Evolutionary conservation across 2,797 vertebrate genomes (phyloP), one percentile per base, ranked within the genome.

Genomic region (Coranthus polyacanthus): DNA sequence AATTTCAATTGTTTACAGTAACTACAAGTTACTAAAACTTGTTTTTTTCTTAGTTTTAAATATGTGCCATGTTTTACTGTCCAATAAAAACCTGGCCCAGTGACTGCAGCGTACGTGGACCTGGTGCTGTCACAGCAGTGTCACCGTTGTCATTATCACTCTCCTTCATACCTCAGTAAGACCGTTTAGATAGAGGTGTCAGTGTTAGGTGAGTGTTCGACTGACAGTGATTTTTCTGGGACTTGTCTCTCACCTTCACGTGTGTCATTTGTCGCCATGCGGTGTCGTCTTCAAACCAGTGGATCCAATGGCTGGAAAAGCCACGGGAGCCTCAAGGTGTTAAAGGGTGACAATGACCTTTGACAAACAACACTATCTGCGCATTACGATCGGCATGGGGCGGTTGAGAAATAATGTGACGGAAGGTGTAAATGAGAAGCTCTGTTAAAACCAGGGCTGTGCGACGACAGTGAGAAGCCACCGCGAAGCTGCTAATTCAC

Each of bases 371-470:
- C 59, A 36, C 75, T 62, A 75, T 72, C 70, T 66, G 82, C 80
- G 73, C 70, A 45, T 79, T 71, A 70, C 38, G 10, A 70, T 68
- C 79, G 44, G 55, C 46, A 4, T 7, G 6, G 70, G 50, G 64
- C 38, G 15, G 68, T 32, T 64, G 76, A 74, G 76, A 59, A 56
- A 21, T 56, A 56, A 68, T 75, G 80, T 67, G 77, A 82, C 62
- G 58, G 68, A 51, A 83, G 77, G 86, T 81, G 89, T 67, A 71
- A 86, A 89, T 82, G 76, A 81, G 76, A 81, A 39, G 52, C 45
- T 37, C 67, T 50, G 29, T 72, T 78, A 63, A 10, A 41, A 59
- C 21, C 20, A 15, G 64, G 36, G 50, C 32, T n/a, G 45, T 63
- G 67, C 49, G 61, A 72, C 41, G 13, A 3, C 43, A 54, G 49